Conservation (phyloP, 2,113 vertebrate genomes). For the Glaucidium brasilianum region DNA sequence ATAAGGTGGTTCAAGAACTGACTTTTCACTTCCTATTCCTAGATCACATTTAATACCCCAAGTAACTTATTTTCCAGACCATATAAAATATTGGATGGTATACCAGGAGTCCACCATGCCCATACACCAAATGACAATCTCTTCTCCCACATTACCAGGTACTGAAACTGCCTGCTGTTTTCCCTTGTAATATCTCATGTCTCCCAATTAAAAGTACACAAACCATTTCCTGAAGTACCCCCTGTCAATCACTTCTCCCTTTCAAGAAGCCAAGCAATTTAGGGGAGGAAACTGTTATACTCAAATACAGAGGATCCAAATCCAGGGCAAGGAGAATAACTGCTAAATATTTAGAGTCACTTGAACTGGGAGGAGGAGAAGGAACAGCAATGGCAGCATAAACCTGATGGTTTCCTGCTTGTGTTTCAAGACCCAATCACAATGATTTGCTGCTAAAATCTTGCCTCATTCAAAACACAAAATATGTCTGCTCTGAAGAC, state of each 20-base stretch:
- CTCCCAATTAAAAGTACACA: not conserved
- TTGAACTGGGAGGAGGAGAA: not conserved
- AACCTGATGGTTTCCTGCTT: not conserved
- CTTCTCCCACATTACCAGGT: not conserved
- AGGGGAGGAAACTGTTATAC: not conserved
- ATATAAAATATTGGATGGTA: not conserved
- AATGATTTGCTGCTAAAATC: not conserved
- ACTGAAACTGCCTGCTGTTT: not conserved
- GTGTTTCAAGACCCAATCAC: accelerated
- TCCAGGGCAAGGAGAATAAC: not conserved
- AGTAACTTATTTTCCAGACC: not conserved
- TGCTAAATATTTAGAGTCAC: not conserved
- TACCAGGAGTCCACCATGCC: not conserved
- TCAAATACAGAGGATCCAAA: not conserved
- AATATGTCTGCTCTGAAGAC: not conserved
- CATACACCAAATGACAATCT: not conserved
- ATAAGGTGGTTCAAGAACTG: not conserved
- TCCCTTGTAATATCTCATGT: not conserved
- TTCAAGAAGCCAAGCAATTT: not conserved
- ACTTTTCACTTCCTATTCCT: not conserved
- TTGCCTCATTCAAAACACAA: not conserved
- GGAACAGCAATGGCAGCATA: not conserved
- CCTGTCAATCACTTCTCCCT: not conserved
- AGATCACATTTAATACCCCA: not conserved
- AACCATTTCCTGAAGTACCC: not conserved